phyloP scores from a whole-genome alignment of 2,797 vertebrate genomes.

The Parotocinclus haroldoi region DNA sequence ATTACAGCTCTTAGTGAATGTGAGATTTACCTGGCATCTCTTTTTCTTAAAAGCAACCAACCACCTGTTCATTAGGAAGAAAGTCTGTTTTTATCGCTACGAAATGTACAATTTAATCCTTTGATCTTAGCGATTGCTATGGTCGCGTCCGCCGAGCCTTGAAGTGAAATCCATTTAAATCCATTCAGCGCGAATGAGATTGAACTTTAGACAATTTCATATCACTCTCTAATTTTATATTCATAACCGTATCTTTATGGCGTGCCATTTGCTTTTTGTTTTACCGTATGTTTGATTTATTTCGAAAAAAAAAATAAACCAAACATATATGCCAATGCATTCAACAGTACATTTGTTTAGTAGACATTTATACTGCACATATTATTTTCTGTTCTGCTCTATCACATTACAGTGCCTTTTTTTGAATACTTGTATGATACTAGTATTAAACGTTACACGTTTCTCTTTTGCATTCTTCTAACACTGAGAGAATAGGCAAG shows the following conservation, averaged over 20 bases:
- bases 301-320: too few relatives aligned
- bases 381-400: too few relatives aligned
- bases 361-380: too few relatives aligned
- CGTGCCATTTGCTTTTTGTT: too few relatives aligned
- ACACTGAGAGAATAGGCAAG: slow-evolving; percentile 11
- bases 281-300: too few relatives aligned
- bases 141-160: slow-evolving; percentile 12
- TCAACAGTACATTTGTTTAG: too few relatives aligned
- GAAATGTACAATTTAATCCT: slow-evolving; percentile 28
- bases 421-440: too few relatives aligned
- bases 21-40: slow-evolving; percentile 29
- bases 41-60: slow-evolving; percentile 18
- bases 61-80: slow-evolving; percentile 29
- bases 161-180: slow-evolving; percentile 2
- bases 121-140: slow-evolving; percentile 35
- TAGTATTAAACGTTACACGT: too few relatives aligned
- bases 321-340: too few relatives aligned
- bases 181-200: neutral
- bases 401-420: too few relatives aligned
- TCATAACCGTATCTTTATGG: too few relatives aligned
- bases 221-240: too few relatives aligned
- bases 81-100: slow-evolving; percentile 22
- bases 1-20: slow-evolving; percentile 33
- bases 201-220: neutral
- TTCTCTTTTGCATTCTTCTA: slow-evolving; percentile 39